Evolutionary conservation across 2,113 vertebrate species (phyloP).

Genomic region (Syngnathus floridae): DNA sequence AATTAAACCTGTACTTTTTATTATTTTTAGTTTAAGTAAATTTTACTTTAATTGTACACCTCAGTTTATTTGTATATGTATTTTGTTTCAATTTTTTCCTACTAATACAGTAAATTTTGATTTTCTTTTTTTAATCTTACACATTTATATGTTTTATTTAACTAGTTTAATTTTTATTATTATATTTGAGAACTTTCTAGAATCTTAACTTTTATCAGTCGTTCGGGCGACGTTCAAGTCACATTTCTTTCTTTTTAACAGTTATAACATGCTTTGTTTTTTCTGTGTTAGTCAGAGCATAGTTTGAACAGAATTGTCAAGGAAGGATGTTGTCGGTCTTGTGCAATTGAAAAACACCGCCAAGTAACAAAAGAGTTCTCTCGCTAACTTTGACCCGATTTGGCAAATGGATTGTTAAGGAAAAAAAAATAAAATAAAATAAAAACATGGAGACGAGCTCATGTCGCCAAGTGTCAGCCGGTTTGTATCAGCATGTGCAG

Average conservation of each 20-base stretch:
- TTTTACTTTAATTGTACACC: too few species aligned
- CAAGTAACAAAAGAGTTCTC: not conserved
- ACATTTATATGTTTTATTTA: not conserved
- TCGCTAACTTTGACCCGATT: not conserved
- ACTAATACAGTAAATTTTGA: too few species aligned
- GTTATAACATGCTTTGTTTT: not conserved
- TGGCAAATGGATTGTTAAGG: not conserved
- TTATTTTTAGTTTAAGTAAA: too few species aligned
- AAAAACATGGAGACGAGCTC: not conserved
- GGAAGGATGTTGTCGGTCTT: too few species aligned
- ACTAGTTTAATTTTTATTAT: not conserved
- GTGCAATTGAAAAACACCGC: not conserved
- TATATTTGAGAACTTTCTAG: not conserved
- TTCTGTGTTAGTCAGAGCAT: not conserved
- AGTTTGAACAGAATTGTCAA: too few species aligned
- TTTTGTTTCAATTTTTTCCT: too few species aligned
- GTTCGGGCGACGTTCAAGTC: not conserved
- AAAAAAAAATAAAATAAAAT: not conserved
- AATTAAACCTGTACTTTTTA: not conserved
- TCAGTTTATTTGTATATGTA: too few species aligned
- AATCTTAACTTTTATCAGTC: too few species aligned
- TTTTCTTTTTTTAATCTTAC: not conserved
- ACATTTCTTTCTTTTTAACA: not conserved
- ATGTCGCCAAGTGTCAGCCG: constrained; percentile 19
- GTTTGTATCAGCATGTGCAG: constrained; percentile 28